phyloP scores from a whole-genome alignment of 2,113 vertebrate species.

The Glaucidium brasilianum region DNA sequence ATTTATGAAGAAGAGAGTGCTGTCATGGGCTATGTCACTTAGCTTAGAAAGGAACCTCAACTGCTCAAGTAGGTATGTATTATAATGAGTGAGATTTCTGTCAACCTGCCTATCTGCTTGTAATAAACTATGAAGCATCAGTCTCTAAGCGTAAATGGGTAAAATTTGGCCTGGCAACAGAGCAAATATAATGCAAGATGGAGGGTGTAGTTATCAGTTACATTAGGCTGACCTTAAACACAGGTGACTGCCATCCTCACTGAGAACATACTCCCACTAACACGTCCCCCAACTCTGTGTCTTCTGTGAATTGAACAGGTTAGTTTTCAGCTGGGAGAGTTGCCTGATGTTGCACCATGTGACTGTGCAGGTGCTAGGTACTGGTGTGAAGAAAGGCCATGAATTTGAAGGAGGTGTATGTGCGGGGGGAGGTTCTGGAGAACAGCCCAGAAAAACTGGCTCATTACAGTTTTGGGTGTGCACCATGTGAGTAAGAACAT shows the following conservation, averaged over 20 bases:
- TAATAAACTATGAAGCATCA: not conserved
- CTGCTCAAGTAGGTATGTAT: slow-evolving; percentile 69
- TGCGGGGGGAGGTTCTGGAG: not conserved
- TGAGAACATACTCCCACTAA: not conserved
- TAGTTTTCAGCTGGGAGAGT: not conserved
- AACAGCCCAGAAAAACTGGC: not conserved
- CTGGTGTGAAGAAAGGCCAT: not conserved
- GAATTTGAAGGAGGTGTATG: not conserved
- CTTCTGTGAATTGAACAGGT: not conserved
- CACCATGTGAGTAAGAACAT: not conserved
- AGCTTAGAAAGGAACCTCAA: slow-evolving; percentile 79
- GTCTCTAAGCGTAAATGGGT: not conserved
- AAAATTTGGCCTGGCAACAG: not conserved
- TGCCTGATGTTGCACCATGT: not conserved
- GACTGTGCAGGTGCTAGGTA: not conserved
- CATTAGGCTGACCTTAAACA: not conserved
- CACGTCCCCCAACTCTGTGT: fast-evolving
- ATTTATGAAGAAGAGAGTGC: slow-evolving; percentile 82
- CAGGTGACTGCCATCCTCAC: not conserved
- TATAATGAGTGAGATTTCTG: not conserved
- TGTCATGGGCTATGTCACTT: slow-evolving; percentile 87
- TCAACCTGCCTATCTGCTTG: not conserved
- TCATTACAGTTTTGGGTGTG: not conserved
- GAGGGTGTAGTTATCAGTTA: not conserved
- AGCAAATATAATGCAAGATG: not conserved